A percentile compares a stretch with the other conserved stretches of the same genome.
phyloP scores from a whole-genome alignment of 2,113 vertebrate genomes.

The Zosterops japonicus region DNA sequence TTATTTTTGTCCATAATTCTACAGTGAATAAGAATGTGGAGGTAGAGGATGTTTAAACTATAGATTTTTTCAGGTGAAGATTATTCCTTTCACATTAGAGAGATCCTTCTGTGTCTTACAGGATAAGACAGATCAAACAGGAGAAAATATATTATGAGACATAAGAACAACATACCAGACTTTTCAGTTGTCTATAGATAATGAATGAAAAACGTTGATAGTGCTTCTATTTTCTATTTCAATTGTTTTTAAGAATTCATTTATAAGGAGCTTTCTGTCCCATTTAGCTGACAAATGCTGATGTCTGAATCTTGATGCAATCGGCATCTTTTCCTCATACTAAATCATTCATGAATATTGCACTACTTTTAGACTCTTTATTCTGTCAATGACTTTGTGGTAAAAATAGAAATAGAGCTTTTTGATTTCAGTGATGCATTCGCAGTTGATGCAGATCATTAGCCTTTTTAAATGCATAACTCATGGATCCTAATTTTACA shows the following conservation, averaged over 20 bases:
- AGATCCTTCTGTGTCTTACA: background rate
- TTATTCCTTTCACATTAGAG: background rate
- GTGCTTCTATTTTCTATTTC: background rate
- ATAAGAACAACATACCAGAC: background rate
- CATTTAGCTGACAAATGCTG: constrained; percentile 7
- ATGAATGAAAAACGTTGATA: background rate
- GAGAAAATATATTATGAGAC: background rate
- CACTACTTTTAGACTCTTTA: constrained; percentile 62
- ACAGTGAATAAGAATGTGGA: background rate
- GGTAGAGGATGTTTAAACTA: background rate
- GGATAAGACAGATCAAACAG: background rate
- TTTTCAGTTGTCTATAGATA: background rate
- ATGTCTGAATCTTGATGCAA: background rate
- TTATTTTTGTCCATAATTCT: background rate
- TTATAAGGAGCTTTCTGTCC: constrained; percentile 19
- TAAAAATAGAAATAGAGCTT: constrained; percentile 68
- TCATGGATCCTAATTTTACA: constrained; percentile 3
- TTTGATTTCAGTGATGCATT: constrained; percentile 61
- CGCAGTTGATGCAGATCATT: constrained; percentile 45
- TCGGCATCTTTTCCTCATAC: constrained; percentile 31
- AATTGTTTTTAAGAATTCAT: background rate
- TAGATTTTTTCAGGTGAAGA: background rate
- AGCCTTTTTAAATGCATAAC: constrained; percentile 53
- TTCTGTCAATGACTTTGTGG: constrained; percentile 63
- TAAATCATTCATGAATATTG: constrained; percentile 63